Conservation (phyloP, 1,140 invertebrate genomes). For the Nephila pilipes region DNA sequence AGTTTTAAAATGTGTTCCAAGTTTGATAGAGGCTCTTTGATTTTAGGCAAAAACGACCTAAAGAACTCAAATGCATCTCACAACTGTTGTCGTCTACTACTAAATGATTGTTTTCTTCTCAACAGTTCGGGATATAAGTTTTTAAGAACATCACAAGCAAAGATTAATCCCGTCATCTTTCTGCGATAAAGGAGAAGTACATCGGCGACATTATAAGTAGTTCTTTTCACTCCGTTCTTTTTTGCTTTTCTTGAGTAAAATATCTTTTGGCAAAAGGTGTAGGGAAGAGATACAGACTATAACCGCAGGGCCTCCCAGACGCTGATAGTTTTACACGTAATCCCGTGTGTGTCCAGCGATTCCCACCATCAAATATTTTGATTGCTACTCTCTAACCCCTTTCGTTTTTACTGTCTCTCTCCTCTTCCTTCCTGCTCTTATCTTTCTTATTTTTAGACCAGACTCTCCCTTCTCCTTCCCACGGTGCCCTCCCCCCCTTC, state of each 20-base stretch:
- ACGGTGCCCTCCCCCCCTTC: background rate
- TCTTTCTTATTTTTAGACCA: background rate
- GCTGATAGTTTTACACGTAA: conserved; percentile 60
- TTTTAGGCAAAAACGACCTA: no score
- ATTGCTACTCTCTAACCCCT: conserved; percentile 20
- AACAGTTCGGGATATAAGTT: no score
- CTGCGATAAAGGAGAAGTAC: conserved; percentile 14
- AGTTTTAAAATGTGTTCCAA: no score
- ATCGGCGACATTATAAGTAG: background rate
- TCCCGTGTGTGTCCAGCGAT: conserved; percentile 39
- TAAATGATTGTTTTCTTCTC: no score
- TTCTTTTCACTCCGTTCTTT: background rate
- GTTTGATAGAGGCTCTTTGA: no score
- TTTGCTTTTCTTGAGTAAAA: no score
- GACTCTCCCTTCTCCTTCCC: background rate
- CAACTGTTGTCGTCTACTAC: no score
- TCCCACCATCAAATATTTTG: conserved; percentile 31
- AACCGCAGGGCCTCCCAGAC: conserved; percentile 19
- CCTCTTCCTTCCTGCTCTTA: conserved; percentile 24
- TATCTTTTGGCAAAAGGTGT: no score
- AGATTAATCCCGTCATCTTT: conserved; percentile 48
- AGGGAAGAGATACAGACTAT: background rate
- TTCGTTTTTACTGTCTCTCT: background rate
- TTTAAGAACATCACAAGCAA: no score
- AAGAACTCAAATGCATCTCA: no score